These are phyloP conservation scores for Ypsolopha sequella DNA, from an alignment of 2,888 invertebrate species.

Conservation along the genomic window DNA sequence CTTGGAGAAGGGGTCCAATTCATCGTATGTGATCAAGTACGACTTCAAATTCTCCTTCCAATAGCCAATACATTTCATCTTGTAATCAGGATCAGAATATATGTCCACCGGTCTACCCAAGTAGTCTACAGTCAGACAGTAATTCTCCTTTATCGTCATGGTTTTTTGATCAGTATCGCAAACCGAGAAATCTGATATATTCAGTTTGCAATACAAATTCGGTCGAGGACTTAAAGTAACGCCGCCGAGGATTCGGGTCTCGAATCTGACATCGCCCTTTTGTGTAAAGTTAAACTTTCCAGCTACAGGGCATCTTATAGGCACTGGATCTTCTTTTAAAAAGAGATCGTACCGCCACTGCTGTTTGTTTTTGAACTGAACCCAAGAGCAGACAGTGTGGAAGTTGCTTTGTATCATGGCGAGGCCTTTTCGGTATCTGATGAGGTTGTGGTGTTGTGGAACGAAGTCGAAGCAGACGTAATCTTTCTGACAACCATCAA, in stretches of 20 bases:
- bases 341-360: slow-evolving; percentile 91
- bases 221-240: slow-evolving; percentile 95
- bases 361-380: slow-evolving; percentile 87
- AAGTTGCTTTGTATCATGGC: slow-evolving; percentile 93
- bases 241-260: slow-evolving; percentile 95
- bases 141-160: slow-evolving; percentile 94
- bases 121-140: slow-evolving; percentile 96
- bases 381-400: slow-evolving; percentile 95
- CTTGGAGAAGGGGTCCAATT: slow-evolving; percentile 94
- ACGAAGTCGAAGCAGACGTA: slow-evolving; percentile 97
- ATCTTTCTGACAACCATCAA: slow-evolving; percentile 97
- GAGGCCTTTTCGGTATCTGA: slow-evolving; percentile 85
- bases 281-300: slow-evolving; percentile 97
- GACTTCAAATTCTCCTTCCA: slow-evolving; percentile 99
- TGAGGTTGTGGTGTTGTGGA: slow-evolving; percentile 95
- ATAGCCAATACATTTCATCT: slow-evolving; percentile 96
- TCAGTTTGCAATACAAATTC: slow-evolving; percentile 91
- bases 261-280: slow-evolving; percentile 89
- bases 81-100: slow-evolving; percentile 96
- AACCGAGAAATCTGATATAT: slow-evolving; percentile 95
- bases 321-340: slow-evolving; percentile 88
- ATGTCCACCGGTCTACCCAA: slow-evolving; percentile 95
- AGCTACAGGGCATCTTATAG: slow-evolving; percentile 95
- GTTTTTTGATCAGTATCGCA: slow-evolving; percentile 97
- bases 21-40: slow-evolving; percentile 95